phyloP scores from a whole-genome alignment of 1,140 invertebrate species.

The Sarcophaga peregrina region DNA sequence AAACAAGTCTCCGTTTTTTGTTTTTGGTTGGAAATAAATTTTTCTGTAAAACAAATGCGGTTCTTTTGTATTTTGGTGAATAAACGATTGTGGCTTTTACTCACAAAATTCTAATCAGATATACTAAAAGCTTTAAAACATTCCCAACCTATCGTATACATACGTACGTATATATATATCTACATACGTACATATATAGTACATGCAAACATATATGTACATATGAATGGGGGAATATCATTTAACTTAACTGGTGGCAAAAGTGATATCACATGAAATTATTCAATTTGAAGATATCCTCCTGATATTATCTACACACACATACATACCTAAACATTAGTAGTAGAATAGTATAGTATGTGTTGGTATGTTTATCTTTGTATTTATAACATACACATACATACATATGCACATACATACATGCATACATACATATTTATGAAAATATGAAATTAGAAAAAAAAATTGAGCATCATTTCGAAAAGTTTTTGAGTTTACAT shows the following conservation, averaged over 20 bases:
- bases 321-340: no score
- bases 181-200: no score
- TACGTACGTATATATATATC: background rate
- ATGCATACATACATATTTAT: background rate
- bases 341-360: no score
- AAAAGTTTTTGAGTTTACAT: no score
- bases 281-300: background rate
- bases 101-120: background rate
- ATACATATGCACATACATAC: background rate
- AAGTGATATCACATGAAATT: background rate
- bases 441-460: no score
- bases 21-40: no score
- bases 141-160: background rate
- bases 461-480: no score
- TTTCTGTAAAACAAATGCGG: background rate
- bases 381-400: background rate
- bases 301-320: no score
- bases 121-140: background rate
- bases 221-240: no score
- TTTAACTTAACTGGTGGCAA: background rate
- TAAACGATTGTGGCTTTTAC: conserved; percentile 2
- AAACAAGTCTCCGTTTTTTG: no score
- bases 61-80: conserved; percentile 3
- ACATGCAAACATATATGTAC: no score
- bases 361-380: no score